Evolutionary conservation across 2,113 vertebrate genomes (phyloP), one percentile per base, ranked within the genome.

Genomic region (Oxyura jamaicensis): DNA sequence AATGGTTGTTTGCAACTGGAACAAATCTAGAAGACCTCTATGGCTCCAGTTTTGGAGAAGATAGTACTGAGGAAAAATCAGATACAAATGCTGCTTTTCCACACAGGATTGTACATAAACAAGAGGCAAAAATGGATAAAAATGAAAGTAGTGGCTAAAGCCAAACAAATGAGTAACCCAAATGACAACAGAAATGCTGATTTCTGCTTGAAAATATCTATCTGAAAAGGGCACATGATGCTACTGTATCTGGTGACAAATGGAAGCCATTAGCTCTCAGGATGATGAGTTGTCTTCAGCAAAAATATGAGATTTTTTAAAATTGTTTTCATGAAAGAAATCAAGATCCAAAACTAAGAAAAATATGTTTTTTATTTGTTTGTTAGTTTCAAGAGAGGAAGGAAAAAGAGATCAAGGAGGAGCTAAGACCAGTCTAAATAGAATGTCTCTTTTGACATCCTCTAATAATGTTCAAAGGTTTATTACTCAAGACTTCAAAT

Each of bases 371-470:
- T 4, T 73, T 52, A 23, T 52, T 52, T 26, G 13, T 82, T 90
- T 79, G 25, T 74, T 92, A 87, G 21, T 83, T 91, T 84, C 48
- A 58, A 66, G 33, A 71, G 29, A 95, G 90, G 78, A 93, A 96
- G 93, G 74, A 96, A 92, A 92, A 93, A 88, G 66, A 92, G 81
- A 82, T 92, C 84, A 95, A 75, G 82, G 52, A 93, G 46, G 25
- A 85, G 28, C 56, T 85, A 62, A 91, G 59, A 76, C 36, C 36
- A 79, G 66, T 58, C 85, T 94, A 90, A 94, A 94, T 10, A 95
- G 35, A 82, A 87, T 67, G 21, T 77, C 1, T 4, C 35, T 83
- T 91, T 72, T 94, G 86, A 94, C 2, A 11, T 87, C 0, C 1
- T 62, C 76, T 83, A 80, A 62, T 86, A 44, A 58, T 1, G 3